Evolutionary conservation across 1,140 invertebrate genomes (phyloP).

Genomic region (Plectus sambesii): DNA sequence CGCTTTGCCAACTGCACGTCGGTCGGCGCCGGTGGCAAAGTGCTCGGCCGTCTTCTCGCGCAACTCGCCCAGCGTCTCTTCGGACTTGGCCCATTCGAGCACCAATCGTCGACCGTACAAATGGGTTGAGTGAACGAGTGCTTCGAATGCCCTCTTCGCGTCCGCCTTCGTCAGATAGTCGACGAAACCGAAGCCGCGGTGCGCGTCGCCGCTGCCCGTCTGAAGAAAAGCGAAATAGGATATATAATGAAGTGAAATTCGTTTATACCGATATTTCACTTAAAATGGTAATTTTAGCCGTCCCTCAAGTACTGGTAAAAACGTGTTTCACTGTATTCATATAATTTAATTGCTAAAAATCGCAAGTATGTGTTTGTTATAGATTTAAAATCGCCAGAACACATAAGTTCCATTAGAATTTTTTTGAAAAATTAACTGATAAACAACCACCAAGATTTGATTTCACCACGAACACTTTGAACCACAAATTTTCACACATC

Average conservation of each 20-base stretch:
- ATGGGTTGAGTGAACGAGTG: conserved; percentile 85
- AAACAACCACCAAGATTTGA: no score
- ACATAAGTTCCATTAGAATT: no score
- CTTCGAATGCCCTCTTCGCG: conserved; percentile 85
- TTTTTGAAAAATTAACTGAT: no score
- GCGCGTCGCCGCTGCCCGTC: conserved; percentile 53
- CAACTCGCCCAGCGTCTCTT: conserved; percentile 45
- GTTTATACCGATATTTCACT: no score
- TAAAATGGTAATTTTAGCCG: no score
- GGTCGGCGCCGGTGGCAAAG: no score
- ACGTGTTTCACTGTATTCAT: no score
- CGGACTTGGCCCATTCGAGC: conserved; percentile 81
- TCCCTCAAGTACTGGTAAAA: no score
- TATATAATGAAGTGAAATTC: conserved; percentile 8
- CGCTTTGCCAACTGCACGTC: no score
- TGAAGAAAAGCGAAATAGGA: conserved; percentile 14
- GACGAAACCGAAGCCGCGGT: conserved; percentile 92
- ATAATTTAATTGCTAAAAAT: conserved; percentile 6
- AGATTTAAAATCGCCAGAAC: conserved; percentile 7
- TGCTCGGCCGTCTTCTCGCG: conserved; percentile 29
- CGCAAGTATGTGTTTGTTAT: conserved; percentile 3
- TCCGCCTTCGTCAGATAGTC: conserved; percentile 77
- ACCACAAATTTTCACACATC: no score
- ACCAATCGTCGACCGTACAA: conserved; percentile 86
- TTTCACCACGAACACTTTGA: no score